Conservation (phyloP, 2,113 vertebrate genomes). For the Pomatorhinus ruficollis region DNA sequence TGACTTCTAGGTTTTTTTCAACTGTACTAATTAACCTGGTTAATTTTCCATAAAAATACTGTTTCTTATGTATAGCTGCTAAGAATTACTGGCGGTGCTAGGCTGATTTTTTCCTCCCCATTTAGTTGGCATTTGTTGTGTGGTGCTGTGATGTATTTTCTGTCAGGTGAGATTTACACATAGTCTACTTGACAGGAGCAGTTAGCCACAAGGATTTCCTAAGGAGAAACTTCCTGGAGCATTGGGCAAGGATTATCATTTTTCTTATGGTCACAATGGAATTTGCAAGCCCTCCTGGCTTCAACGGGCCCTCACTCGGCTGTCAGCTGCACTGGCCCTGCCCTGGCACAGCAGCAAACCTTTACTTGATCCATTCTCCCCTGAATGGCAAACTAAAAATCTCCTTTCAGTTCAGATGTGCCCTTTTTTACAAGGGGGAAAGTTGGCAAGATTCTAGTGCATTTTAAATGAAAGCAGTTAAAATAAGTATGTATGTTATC, state of each 20-base stretch:
- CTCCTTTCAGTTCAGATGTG: not conserved
- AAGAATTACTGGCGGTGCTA: not conserved
- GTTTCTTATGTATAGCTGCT: not conserved
- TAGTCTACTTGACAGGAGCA: constrained; percentile 47
- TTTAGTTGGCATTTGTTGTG: not conserved
- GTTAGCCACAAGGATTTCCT: constrained; percentile 58
- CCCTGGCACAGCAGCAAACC: not conserved
- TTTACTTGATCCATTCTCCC: not conserved
- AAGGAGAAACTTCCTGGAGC: constrained; percentile 37
- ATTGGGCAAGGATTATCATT: not conserved
- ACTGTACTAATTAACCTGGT: not conserved
- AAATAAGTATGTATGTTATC: constrained; percentile 12
- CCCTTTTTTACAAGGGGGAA: not conserved
- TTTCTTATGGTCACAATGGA: not conserved
- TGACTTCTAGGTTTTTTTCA: not conserved
- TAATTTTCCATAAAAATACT: not conserved
- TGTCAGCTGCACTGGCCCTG: not conserved
- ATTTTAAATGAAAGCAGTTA: constrained; percentile 25
- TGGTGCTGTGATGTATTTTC: constrained; percentile 39
- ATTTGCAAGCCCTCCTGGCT: not conserved
- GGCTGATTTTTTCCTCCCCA: not conserved
- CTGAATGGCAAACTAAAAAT: not conserved
- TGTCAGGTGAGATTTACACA: constrained; percentile 62
- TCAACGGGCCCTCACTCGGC: accelerated
- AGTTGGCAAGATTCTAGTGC: not conserved